phyloP scores from a whole-genome alignment of 2,888 invertebrate species.

The Saturnia japonica region DNA sequence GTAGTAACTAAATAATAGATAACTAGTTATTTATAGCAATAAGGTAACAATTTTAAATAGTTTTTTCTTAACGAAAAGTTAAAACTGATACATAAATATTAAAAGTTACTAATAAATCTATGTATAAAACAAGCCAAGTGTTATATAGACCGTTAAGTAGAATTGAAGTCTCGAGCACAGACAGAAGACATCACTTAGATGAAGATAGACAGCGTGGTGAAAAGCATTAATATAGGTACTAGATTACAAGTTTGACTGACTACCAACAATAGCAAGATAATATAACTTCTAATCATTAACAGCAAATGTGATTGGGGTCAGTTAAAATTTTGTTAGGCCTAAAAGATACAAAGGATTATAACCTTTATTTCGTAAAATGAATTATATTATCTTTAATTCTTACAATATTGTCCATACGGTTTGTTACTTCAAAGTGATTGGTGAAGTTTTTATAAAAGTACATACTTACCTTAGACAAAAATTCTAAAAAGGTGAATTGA shows the following conservation, averaged over 20 bases:
- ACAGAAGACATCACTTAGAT: constrained; percentile 41
- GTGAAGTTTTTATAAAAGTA: background rate
- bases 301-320: background rate
- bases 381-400: background rate
- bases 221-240: background rate
- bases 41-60: constrained; percentile 41
- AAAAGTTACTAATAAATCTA: constrained; percentile 50
- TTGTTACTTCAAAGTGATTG: background rate
- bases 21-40: constrained; percentile 44
- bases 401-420: background rate
- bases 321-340: background rate
- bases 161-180: constrained; percentile 41
- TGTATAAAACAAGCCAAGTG: constrained; percentile 64
- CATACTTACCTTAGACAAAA: no score
- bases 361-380: background rate
- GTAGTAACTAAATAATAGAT: constrained; percentile 54
- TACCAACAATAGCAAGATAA: background rate
- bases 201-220: constrained; percentile 42
- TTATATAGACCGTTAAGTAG: constrained; percentile 67
- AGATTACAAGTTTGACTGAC: background rate
- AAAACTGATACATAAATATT: constrained; percentile 48
- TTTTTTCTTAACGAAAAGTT: constrained; percentile 47
- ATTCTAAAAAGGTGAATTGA: no score
- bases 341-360: background rate
- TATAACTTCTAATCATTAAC: background rate